Percentiles rank a stretch among this genome's conserved stretches.
These are phyloP conservation scores for Harpalus rubripes DNA, from an alignment of 2,888 invertebrate species.

Conservation along the genomic window DNA sequence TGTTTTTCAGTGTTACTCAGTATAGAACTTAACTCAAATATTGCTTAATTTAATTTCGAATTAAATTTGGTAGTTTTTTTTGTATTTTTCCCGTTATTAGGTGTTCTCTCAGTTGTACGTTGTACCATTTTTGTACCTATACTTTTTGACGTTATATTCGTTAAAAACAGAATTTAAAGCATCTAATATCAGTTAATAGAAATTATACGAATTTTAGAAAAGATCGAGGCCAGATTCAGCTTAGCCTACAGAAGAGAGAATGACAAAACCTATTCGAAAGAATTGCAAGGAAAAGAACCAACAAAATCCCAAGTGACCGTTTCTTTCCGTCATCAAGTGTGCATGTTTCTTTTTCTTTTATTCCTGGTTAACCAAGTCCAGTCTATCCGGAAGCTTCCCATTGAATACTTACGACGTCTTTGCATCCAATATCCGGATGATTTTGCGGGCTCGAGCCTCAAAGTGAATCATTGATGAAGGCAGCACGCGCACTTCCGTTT, in stretches of 20 bases:
- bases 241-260: too few species aligned
- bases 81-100: too few species aligned
- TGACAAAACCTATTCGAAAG: neutral
- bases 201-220: neutral
- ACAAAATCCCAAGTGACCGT: neutral
- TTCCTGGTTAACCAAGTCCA: slow-evolving; percentile 21
- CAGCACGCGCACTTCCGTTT: slow-evolving; percentile 52
- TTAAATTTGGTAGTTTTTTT: neutral
- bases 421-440: slow-evolving; percentile 63
- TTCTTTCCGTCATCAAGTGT: neutral
- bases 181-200: too few species aligned
- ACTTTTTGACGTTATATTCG: too few species aligned
- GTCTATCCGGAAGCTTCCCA: slow-evolving; percentile 38
- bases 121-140: too few species aligned
- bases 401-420: slow-evolving; percentile 59
- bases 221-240: neutral
- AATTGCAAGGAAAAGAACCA: neutral
- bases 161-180: too few species aligned
- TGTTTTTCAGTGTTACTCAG: too few species aligned
- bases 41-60: neutral
- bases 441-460: slow-evolving; percentile 43
- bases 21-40: too few species aligned
- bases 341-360: slow-evolving; percentile 25
- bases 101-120: too few species aligned
- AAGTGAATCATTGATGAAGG: slow-evolving; percentile 60